Conservation (phyloP, 2,113 vertebrate genomes). For the Uria aalge region DNA sequence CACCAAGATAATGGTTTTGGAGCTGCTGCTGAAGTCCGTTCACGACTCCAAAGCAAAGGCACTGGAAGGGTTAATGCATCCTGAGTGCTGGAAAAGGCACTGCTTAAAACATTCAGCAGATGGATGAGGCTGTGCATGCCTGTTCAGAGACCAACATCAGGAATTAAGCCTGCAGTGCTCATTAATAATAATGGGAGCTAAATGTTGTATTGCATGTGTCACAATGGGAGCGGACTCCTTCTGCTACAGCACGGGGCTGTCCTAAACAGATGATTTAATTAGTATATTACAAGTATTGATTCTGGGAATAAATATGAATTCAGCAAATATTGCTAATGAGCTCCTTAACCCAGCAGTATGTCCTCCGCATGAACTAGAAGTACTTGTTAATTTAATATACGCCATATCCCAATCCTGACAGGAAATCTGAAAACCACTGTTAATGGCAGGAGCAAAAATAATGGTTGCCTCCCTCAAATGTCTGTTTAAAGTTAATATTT, state of each 20-base stretch:
- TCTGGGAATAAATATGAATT: constrained; percentile 51
- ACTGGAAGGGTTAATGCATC: not conserved
- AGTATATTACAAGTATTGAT: constrained; percentile 49
- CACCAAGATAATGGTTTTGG: not conserved
- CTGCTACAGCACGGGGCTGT: constrained; percentile 34
- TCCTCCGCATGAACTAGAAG: constrained; percentile 2
- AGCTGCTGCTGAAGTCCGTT: not conserved
- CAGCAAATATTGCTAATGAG: constrained; percentile 53
- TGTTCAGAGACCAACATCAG: constrained; percentile 18
- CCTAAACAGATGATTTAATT: constrained; percentile 59
- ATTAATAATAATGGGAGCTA: constrained; percentile 63
- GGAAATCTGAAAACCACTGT: not conserved
- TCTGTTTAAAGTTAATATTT: not conserved
- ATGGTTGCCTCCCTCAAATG: not conserved
- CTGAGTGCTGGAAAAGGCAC: not conserved
- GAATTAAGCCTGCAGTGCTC: constrained; percentile 51
- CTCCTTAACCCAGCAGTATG: constrained; percentile 19
- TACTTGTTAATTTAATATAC: constrained; percentile 20
- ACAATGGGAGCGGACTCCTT: not conserved
- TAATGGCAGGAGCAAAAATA: not conserved
- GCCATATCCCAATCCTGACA: not conserved
- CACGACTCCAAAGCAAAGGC: not conserved
- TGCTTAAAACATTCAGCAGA: not conserved
- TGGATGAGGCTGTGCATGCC: not conserved
- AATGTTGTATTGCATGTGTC: constrained; percentile 27